phyloP scores from a whole-genome alignment of 92 coral and sea anemone species.

The Phenganax subtilis region DNA sequence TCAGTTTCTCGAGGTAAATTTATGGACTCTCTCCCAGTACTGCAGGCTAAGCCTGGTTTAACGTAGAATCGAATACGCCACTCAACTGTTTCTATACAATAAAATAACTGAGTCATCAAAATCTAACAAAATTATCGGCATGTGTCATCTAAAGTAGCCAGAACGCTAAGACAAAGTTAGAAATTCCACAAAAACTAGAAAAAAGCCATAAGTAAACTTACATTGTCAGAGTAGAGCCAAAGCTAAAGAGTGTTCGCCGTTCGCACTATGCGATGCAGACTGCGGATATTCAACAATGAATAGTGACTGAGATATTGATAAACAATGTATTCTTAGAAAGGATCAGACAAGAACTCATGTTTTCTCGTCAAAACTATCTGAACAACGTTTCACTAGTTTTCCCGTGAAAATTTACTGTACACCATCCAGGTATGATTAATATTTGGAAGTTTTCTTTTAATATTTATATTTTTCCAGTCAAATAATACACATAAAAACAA shows the following conservation, averaged over 20 bases:
- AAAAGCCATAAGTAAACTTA: not conserved
- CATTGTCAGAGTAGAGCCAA: not conserved
- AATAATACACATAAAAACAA: conserved; percentile 37
- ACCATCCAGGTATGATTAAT: not conserved
- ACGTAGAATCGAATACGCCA: too few species aligned
- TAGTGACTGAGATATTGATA: conserved; percentile 12
- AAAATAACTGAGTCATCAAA: too few species aligned
- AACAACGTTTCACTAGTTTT: not conserved
- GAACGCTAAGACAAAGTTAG: not conserved
- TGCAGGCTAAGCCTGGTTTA: too few species aligned
- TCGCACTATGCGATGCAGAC: not conserved
- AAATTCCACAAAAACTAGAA: not conserved
- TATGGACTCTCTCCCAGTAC: too few species aligned
- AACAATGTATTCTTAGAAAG: conserved; percentile 21
- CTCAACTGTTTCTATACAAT: too few species aligned
- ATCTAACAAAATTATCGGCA: too few species aligned
- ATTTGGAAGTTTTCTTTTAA: not conserved
- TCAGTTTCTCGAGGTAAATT: too few species aligned
- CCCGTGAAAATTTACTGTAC: not conserved
- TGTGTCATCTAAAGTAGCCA: not conserved
- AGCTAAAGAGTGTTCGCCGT: not conserved
- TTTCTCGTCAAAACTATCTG: not conserved
- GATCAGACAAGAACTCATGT: conserved; percentile 25
- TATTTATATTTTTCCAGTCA: conserved; percentile 8
- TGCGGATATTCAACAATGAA: conserved; percentile 8